These are phyloP conservation scores for Eulacestoma nigropectus DNA, from an alignment of 2,113 vertebrate genomes.

Conservation along the genomic window DNA sequence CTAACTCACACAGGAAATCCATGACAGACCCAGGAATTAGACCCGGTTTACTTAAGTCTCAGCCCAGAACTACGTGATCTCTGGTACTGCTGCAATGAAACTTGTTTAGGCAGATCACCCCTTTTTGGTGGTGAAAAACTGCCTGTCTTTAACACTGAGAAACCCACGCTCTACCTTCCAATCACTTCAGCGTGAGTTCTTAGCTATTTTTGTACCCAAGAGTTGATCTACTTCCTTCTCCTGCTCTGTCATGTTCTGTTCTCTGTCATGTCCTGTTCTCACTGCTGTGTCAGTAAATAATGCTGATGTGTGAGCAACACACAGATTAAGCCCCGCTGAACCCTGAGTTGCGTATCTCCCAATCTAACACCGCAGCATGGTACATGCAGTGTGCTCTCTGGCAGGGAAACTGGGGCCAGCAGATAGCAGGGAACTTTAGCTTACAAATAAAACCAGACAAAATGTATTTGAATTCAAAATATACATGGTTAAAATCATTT, in stretches of 20 bases:
- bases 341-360: not conserved
- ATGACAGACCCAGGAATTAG: not conserved
- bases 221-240: slow-evolving; percentile 1
- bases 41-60: not conserved
- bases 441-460: not conserved
- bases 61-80: not conserved
- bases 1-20: not conserved
- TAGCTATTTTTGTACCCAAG: not conserved
- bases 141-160: not conserved
- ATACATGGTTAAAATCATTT: not conserved
- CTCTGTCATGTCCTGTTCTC: not conserved
- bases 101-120: not conserved
- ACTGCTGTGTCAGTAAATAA: not conserved
- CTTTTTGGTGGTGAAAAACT: not conserved
- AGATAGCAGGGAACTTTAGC: not conserved
- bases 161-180: not conserved
- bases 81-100: not conserved
- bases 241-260: not conserved
- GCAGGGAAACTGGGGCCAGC: not conserved
- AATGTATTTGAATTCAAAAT: not conserved
- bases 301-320: not conserved
- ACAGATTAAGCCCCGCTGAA: not conserved
- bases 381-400: not conserved
- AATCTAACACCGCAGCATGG: not conserved
- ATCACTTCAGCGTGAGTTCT: not conserved